Percentiles rank a stretch among this genome's conserved stretches.
phyloP scores from a whole-genome alignment of 1,140 invertebrate species.

The Samia ricini region DNA sequence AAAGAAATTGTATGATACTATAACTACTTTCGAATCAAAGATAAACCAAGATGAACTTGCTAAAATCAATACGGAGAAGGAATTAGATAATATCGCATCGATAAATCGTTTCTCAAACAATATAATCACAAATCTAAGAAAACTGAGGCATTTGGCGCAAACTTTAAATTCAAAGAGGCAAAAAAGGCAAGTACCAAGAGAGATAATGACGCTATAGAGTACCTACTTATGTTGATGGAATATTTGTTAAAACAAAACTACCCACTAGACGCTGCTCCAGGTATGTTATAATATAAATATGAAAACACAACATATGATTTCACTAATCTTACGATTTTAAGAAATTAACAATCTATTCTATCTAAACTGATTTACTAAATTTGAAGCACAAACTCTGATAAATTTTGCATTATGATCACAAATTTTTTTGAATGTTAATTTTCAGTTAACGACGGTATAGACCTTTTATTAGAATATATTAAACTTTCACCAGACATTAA shows the following conservation, averaged over 20 bases:
- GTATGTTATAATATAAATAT: slow-evolving; percentile 26
- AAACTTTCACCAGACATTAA: slow-evolving; percentile 61
- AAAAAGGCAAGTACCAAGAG: slow-evolving; percentile 38
- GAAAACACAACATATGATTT: neutral
- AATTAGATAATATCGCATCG: slow-evolving; percentile 22
- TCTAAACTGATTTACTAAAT: neutral
- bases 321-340: neutral
- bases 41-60: slow-evolving; percentile 14
- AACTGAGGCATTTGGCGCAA: slow-evolving; percentile 39
- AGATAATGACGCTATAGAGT: slow-evolving; percentile 49
- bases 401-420: neutral
- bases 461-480: slow-evolving; percentile 60
- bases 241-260: slow-evolving; percentile 53
- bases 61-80: slow-evolving; percentile 23
- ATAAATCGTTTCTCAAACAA: slow-evolving; percentile 45
- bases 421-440: neutral
- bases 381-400: neutral
- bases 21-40: slow-evolving; percentile 35
- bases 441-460: slow-evolving; percentile 60
- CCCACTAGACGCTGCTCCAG: slow-evolving; percentile 33
- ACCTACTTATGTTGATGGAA: slow-evolving; percentile 60
- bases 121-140: slow-evolving; percentile 52
- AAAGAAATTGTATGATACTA: slow-evolving; percentile 44
- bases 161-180: slow-evolving; percentile 31
- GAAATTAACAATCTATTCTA: neutral